Evolutionary conservation across 2,113 vertebrate genomes (phyloP).

Genomic region (Cettia cetti): DNA sequence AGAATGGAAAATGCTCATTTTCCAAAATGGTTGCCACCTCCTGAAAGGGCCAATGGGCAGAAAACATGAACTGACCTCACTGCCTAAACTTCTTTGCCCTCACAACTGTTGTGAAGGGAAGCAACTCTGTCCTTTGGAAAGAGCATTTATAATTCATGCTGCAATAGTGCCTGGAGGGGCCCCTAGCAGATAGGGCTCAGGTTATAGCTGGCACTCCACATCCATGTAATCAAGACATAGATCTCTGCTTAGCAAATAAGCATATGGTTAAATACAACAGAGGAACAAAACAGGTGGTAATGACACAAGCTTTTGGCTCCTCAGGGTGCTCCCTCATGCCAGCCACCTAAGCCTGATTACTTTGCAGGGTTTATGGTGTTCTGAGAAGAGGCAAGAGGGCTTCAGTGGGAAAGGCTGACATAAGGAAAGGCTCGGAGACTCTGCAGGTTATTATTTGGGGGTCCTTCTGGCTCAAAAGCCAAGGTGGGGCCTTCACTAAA

Average conservation of each 20-base stretch:
- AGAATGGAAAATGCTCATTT: background rate
- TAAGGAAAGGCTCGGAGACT: background rate
- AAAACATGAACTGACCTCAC: background rate
- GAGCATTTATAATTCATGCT: background rate
- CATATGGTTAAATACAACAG: background rate
- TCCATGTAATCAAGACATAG: background rate
- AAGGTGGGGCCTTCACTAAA: background rate
- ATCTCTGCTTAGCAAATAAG: background rate
- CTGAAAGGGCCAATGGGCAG: background rate
- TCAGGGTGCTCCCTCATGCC: fast-evolving
- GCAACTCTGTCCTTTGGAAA: background rate
- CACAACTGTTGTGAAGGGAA: background rate
- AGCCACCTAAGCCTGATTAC: fast-evolving
- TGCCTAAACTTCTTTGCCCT: background rate
- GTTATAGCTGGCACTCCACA: background rate
- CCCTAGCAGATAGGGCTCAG: background rate
- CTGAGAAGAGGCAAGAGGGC: background rate
- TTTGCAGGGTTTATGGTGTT: background rate
- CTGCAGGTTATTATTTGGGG: background rate
- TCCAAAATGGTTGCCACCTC: background rate
- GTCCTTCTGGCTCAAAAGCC: background rate
- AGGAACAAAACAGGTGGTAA: background rate
- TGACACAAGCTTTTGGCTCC: background rate
- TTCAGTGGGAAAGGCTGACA: background rate
- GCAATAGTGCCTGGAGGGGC: background rate